Base-by-base conservation (phyloP, 2,113 vertebrate species). In the Amazona guildingii region DNA sequence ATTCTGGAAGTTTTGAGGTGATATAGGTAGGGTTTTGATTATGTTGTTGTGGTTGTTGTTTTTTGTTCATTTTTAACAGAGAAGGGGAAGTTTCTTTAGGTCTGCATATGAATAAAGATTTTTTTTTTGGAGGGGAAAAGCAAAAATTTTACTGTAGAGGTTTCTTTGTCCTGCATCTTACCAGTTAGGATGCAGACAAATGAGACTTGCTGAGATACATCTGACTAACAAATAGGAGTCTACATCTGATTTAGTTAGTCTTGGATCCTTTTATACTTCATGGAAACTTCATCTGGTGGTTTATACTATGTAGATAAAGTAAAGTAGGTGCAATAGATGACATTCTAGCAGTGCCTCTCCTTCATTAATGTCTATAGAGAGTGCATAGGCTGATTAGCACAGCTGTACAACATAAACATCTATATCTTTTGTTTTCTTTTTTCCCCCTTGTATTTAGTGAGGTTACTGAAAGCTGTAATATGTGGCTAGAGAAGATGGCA, bases 61-160 rank as follows among this genome's bases (percentile, higher is more conserved):
- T 59, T 41, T 61, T 5, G 33, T 23, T 59, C 33, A 59, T 27
- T 37, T 49, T 69, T 62, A 1, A 54, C 28, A 31, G 33, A 16
- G 1, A 0, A 0, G 18, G 1, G 7, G 7, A 24, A 57, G 5
- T 12, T 52, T 33, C 12, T 80, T 82, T 13, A 55, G 39, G 10
- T 17, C 37, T n/a, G 3, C 8, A 62, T 48, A 63, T 1, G 1
- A 64, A 43, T 3, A 27, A 1, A 68, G 35, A 19, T n/a, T 3
- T 0, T 44, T 77, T 86, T 57, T 41, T 1, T 1, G 12, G 74
- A 1, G 29, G 69, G 66, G 11, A 61, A 79, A 13, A 79, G 31
- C 21, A 80, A 62, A 81, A 5, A 46, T 64, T 76, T 33, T 87
- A 6, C 35, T 68, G 17, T 48, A n/a, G 20, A 48, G 10, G 1